Evolutionary conservation across 1,140 invertebrate species (phyloP), one percentile per base, ranked within the genome.

Genomic region (Trigoniulus corallinus): DNA sequence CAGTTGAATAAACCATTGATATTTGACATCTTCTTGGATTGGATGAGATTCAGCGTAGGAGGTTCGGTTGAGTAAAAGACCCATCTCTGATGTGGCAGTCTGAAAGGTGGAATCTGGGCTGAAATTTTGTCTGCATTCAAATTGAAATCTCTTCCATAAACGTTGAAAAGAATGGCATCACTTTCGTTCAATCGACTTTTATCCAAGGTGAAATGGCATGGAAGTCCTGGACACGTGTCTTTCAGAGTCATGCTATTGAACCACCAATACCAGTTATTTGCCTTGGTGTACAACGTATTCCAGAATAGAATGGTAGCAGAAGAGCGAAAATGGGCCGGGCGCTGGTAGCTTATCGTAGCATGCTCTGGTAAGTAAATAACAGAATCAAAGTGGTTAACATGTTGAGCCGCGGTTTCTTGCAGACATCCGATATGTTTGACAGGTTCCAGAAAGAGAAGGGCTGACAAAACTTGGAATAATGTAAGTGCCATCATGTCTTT

Each of bases 51-150:
- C 29, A 34, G 29, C 7, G 64, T 57, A 0, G 76, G 75, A 24
- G 72, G 74, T 62, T 79, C 77, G 52, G 78, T 74, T 0, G 69
- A 75, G 10, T 76, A 59, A 53, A 77, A 78, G 0, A 77, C 67
- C 77, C 76, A 79, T 20, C 71, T 67, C 57, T 79, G 76, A 40
- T 63, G 55, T 0, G 56, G 47, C 10, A 57, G 58, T 37, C 72
- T 61, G 0, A 48, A n/a, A 21, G 51, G 37, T 3, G 74, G 73
- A 25, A 65, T 24, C 29, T 59, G 20, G n/a, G 64, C 48, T 15
- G 29, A 7, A 34, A 34, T 34, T n/a, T n/a, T n/a, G 29, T 34
- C 29, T 15, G 7, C 29, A 34, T 7, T 34, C 29, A 7, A 34
- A 34, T 34, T 34, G 3, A 53, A 47, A 22, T 63, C 61, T 0